These are phyloP conservation scores for Rhea americana DNA, from an alignment of 2,113 vertebrate genomes.

Conservation along the genomic window DNA sequence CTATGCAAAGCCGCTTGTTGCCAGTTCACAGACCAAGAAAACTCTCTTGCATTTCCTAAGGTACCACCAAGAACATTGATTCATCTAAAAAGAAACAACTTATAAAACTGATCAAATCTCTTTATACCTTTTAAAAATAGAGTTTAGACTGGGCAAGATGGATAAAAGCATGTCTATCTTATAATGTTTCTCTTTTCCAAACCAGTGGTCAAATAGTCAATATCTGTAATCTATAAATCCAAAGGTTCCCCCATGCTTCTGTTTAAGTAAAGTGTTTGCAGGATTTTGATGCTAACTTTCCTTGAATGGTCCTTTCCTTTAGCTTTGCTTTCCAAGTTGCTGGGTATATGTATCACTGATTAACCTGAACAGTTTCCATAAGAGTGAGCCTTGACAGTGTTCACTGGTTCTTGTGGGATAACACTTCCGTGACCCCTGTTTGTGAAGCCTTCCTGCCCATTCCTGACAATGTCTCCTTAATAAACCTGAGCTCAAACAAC, in stretches of 20 bases:
- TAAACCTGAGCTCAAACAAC: background rate
- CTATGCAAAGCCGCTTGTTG: background rate
- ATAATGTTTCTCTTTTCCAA: background rate
- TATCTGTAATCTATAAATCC: background rate
- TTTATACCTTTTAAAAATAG: background rate
- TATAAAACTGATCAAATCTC: background rate
- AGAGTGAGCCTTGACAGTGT: background rate
- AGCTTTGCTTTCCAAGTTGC: background rate
- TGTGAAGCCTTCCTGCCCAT: background rate
- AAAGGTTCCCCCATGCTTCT: background rate
- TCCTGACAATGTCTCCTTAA: slow-evolving; percentile 22
- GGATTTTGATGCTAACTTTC: background rate
- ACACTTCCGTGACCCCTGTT: background rate
- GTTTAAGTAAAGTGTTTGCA: background rate
- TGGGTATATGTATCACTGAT: background rate
- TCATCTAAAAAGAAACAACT: background rate
- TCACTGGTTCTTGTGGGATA: accelerated
- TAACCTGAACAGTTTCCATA: background rate
- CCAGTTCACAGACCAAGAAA: background rate
- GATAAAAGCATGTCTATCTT: background rate
- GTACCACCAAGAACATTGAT: background rate
- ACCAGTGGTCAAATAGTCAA: background rate
- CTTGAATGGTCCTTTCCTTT: background rate
- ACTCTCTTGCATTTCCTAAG: background rate
- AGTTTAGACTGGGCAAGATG: background rate